These are phyloP conservation scores for Darevskia mixta DNA, from an alignment of 2,797 vertebrate species.

Conservation along the genomic window DNA sequence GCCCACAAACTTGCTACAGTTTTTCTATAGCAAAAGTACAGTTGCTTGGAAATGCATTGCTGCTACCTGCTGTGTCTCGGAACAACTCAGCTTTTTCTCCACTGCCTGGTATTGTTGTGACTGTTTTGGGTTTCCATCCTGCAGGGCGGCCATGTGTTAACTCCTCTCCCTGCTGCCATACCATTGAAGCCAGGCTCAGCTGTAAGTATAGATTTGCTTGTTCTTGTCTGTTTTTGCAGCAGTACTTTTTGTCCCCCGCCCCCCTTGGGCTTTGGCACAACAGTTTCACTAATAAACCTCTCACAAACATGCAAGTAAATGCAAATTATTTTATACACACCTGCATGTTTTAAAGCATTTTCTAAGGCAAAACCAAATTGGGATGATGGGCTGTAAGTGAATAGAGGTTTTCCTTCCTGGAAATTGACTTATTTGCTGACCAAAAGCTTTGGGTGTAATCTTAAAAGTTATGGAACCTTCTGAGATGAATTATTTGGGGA, in stretches of 20 bases:
- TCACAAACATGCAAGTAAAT: background rate
- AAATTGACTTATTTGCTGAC: background rate
- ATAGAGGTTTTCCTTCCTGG: background rate
- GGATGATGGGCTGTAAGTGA: background rate
- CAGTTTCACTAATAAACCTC: background rate
- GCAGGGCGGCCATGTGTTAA: conserved; percentile 96
- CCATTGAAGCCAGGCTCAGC: conserved; percentile 96
- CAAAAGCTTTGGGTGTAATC: background rate
- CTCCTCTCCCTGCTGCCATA: conserved; percentile 92
- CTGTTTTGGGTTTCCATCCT: conserved; percentile 24
- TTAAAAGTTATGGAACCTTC: background rate
- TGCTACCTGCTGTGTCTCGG: background rate
- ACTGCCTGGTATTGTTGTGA: background rate
- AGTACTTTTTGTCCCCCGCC: background rate
- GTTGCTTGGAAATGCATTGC: background rate
- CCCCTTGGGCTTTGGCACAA: too few species aligned
- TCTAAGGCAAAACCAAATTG: background rate
- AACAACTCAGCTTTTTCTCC: background rate
- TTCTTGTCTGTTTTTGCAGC: conserved; percentile 17
- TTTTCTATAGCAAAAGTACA: background rate
- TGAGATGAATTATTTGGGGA: background rate
- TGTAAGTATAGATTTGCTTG: conserved; percentile 82
- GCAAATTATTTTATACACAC: background rate
- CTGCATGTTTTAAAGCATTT: background rate
- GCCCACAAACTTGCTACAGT: background rate